phyloP scores from a whole-genome alignment of 2,888 invertebrate genomes.

The Apodemia duryi region DNA sequence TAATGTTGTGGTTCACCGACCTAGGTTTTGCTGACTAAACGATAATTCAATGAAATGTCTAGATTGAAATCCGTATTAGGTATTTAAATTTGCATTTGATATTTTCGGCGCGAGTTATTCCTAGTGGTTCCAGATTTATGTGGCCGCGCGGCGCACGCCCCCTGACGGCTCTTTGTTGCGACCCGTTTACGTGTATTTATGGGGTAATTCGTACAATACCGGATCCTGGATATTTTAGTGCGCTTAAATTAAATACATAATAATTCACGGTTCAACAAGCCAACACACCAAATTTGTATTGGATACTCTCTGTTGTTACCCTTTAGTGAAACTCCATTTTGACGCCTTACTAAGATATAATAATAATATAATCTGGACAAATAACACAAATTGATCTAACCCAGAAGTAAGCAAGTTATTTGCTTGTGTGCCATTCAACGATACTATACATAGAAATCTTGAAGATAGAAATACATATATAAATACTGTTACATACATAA shows the following conservation, averaged over 20 bases:
- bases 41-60: constrained; percentile 19
- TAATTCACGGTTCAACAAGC: not conserved
- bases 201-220: constrained; percentile 49
- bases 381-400: no score
- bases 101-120: constrained; percentile 27
- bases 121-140: constrained; percentile 54
- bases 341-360: no score
- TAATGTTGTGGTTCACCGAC: no score
- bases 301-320: no score
- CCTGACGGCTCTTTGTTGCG: constrained; percentile 60
- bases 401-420: no score
- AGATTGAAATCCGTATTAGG: constrained; percentile 2
- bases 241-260: constrained; percentile 26
- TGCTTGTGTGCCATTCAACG: no score
- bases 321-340: no score
- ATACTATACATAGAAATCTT: no score
- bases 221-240: constrained; percentile 12
- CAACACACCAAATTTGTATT: not conserved
- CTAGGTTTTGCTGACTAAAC: not conserved
- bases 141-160: constrained; percentile 43
- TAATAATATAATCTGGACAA: no score
- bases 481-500: no score
- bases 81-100: constrained; percentile 23
- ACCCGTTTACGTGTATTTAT: constrained; percentile 66
- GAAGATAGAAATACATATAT: no score